phyloP scores from a whole-genome alignment of 2,113 vertebrate species.

The Urocitellus parryii region DNA sequence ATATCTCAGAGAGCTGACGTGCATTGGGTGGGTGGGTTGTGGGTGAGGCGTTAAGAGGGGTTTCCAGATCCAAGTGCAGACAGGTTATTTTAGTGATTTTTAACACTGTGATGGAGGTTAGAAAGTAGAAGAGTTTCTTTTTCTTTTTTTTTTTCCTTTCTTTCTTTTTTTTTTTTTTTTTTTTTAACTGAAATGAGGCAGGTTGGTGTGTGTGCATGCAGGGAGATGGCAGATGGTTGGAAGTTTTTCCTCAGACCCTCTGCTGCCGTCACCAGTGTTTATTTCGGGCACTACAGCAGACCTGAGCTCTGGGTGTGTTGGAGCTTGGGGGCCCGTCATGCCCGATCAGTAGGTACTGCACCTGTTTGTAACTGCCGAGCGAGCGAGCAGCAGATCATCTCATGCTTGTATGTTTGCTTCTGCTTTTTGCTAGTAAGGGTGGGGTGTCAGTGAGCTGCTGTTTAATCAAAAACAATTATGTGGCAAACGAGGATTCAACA shows the following conservation, averaged over 20 bases:
- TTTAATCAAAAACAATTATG: constrained; percentile 64
- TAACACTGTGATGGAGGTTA: constrained; percentile 28
- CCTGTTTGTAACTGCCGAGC: background rate
- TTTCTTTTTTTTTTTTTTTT: background rate
- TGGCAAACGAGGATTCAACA: constrained; percentile 59
- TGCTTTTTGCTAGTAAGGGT: constrained; percentile 21
- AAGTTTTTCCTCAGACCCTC: background rate
- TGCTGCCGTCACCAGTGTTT: background rate
- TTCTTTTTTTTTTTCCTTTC: background rate
- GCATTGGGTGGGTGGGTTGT: constrained; percentile 62
- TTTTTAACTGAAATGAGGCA: background rate
- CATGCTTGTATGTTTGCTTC: background rate
- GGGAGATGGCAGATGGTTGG: background rate
- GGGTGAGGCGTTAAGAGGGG: constrained; percentile 60
- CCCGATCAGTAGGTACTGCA: background rate
- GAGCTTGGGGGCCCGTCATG: background rate
- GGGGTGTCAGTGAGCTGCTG: constrained; percentile 43
- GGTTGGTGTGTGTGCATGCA: background rate
- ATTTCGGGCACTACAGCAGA: background rate
- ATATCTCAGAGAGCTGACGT: constrained; percentile 59
- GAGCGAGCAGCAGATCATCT: background rate
- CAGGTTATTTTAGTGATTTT: constrained; percentile 56
- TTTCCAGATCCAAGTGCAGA: constrained; percentile 56
- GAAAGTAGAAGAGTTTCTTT: background rate
- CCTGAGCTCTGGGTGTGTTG: background rate